Conservation (phyloP, 1,140 invertebrate genomes). For the Neodiprion fabricii region DNA sequence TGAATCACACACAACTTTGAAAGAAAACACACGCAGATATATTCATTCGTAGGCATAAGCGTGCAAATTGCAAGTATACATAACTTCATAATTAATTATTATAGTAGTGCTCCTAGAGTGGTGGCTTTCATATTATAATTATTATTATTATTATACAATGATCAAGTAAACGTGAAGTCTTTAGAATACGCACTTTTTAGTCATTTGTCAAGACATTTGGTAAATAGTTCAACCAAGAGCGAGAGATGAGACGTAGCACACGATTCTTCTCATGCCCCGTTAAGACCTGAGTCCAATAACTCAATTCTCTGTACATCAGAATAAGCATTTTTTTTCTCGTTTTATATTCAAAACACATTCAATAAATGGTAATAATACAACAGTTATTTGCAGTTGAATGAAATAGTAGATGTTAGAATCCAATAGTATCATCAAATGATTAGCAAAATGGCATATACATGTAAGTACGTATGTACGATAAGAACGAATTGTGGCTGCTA, state of each 20-base stretch:
- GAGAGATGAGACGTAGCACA: background rate
- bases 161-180: background rate
- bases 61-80: constrained; percentile 52
- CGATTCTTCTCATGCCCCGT: background rate
- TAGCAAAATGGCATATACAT: no score
- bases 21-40: constrained; percentile 38
- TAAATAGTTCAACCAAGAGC: background rate
- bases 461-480: no score
- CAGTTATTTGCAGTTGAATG: background rate
- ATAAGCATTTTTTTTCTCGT: constrained; percentile 25
- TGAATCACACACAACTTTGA: background rate
- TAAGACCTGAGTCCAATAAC: constrained; percentile 14
- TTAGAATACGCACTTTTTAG: constrained; percentile 45
- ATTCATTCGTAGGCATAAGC: constrained; percentile 53
- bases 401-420: background rate
- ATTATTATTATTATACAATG: constrained; percentile 19
- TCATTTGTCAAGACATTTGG: constrained; percentile 46
- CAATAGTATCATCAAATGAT: background rate
- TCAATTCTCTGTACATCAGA: constrained; percentile 18
- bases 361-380: background rate
- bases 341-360: constrained; percentile 20
- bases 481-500: no score
- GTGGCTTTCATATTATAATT: constrained; percentile 42
- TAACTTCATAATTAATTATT: constrained; percentile 52
- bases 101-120: constrained; percentile 49